Evolutionary conservation across 2,113 vertebrate species (phyloP).

Genomic region (Indicator maculatus): DNA sequence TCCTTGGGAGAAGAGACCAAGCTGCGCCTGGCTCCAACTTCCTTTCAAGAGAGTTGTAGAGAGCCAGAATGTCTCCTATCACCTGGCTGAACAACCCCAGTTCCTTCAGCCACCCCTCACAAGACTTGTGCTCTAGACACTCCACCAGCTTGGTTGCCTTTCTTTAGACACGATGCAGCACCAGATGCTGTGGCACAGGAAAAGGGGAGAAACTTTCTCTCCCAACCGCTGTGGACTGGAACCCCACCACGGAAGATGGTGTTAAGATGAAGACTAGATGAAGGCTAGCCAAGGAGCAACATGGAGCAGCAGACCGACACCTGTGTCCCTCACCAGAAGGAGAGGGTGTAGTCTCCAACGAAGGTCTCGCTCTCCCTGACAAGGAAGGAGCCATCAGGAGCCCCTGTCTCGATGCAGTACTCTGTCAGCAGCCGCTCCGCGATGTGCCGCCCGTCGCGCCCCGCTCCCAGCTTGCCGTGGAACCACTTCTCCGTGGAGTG

Average conservation of each 20-base stretch:
- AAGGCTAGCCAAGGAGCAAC: rapidly evolving
- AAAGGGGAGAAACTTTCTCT: not conserved
- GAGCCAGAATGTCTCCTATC: too few species aligned
- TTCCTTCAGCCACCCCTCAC: too few species aligned
- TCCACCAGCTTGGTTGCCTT: too few species aligned
- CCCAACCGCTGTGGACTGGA: rapidly evolving
- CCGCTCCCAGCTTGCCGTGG: slow-evolving; percentile 92
- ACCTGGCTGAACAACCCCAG: too few species aligned
- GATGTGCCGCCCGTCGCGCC: slow-evolving; percentile 94
- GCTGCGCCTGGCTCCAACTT: too few species aligned
- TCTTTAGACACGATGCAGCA: too few species aligned
- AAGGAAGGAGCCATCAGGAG: slow-evolving; percentile 94
- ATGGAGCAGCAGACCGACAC: rapidly evolving
- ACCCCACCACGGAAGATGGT: not conserved
- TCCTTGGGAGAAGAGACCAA: too few species aligned
- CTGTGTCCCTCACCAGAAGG: slow-evolving; percentile 89
- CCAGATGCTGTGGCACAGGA: not conserved
- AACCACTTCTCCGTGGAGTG: slow-evolving; percentile 97
- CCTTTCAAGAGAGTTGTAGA: too few species aligned
- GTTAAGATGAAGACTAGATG: not conserved
- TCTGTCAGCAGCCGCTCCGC: slow-evolving; percentile 92
- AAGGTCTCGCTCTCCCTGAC: slow-evolving; percentile 98
- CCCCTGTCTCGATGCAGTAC: slow-evolving; percentile 93
- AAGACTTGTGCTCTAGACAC: too few species aligned
- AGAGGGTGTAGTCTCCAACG: slow-evolving; percentile 95